Conservation (phyloP, 2,797 vertebrate species). For the Trachurus trachurus region DNA sequence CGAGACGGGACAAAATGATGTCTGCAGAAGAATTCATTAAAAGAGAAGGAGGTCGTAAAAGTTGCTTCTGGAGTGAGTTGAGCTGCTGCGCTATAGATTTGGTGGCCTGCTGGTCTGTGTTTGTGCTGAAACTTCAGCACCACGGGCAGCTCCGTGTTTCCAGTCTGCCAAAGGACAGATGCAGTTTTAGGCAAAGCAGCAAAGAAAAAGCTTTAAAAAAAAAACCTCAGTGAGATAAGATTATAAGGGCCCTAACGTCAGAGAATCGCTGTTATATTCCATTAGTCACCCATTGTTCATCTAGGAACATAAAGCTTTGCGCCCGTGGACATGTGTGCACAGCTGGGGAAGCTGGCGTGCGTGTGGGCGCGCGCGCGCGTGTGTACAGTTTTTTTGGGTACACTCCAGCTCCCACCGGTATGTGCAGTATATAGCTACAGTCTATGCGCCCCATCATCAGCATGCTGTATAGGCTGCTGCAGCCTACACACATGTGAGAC, state of each 20-base stretch:
- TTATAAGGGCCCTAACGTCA: background rate
- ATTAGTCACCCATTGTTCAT: slow-evolving; percentile 36
- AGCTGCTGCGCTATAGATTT: slow-evolving; percentile 3
- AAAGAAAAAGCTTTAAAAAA: background rate
- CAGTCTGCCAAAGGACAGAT: background rate
- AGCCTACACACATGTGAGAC: slow-evolving; percentile 61
- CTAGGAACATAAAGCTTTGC: slow-evolving; percentile 1
- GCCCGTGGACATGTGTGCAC: slow-evolving; percentile 37
- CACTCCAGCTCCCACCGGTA: slow-evolving; percentile 26
- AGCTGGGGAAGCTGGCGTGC: slow-evolving; percentile 12
- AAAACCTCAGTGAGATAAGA: background rate
- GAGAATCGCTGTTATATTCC: slow-evolving; percentile 2
- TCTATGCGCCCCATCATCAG: slow-evolving; percentile 17
- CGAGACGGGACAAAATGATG: too few relatives aligned
- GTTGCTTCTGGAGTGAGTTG: slow-evolving; percentile 40
- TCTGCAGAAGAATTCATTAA: background rate
- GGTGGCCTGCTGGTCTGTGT: slow-evolving; percentile 2
- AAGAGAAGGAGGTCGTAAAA: slow-evolving; percentile 22
- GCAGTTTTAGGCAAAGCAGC: background rate
- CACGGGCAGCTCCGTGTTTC: slow-evolving; percentile 26
- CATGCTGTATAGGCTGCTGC: slow-evolving; percentile 44
- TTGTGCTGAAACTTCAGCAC: slow-evolving; percentile 61
- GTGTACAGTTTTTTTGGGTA: background rate
- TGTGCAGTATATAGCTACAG: slow-evolving; percentile 25
- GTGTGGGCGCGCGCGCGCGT: background rate